Evolutionary conservation across 2,797 vertebrate species (phyloP).

Genomic region (Macroramphosus scolopax): DNA sequence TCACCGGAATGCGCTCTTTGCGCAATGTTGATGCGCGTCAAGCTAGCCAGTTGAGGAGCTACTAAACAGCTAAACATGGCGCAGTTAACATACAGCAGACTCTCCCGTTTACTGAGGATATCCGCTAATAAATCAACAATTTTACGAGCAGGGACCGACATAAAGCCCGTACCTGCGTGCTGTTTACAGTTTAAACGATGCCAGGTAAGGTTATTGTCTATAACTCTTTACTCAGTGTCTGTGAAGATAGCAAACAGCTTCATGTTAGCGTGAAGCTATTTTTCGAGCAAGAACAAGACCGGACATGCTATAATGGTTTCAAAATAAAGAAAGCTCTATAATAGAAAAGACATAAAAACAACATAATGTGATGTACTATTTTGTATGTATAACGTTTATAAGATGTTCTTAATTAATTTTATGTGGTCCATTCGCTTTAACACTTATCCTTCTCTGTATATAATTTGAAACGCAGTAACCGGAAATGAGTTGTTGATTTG

Average conservation of each 20-base stretch:
- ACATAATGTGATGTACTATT: too few relatives aligned
- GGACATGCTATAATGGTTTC: not conserved
- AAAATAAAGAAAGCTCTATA: not conserved
- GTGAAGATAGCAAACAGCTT: not conserved
- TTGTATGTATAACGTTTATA: too few relatives aligned
- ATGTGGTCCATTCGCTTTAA: too few relatives aligned
- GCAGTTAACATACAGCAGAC: slow-evolving; percentile 42
- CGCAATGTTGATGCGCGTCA: slow-evolving; percentile 27
- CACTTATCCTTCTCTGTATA: too few relatives aligned
- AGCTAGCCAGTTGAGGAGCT: fast-evolving
- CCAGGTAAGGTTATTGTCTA: slow-evolving; percentile 57
- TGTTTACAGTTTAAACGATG: slow-evolving; percentile 48
- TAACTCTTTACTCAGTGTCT: not conserved
- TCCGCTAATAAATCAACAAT: slow-evolving; percentile 8
- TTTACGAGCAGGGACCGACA: slow-evolving; percentile 13
- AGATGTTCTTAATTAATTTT: too few relatives aligned
- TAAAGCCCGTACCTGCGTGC: slow-evolving; percentile 8
- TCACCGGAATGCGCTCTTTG: not conserved
- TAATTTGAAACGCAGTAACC: too few relatives aligned
- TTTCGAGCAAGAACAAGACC: not conserved
- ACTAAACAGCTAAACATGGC: slow-evolving; percentile 48
- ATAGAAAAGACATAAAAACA: too few relatives aligned
- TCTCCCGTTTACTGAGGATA: slow-evolving; percentile 47
- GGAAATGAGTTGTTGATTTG: too few relatives aligned
- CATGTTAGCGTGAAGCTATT: not conserved